phyloP scores from a whole-genome alignment of 2,113 vertebrate species.

The Casuarius casuarius region DNA sequence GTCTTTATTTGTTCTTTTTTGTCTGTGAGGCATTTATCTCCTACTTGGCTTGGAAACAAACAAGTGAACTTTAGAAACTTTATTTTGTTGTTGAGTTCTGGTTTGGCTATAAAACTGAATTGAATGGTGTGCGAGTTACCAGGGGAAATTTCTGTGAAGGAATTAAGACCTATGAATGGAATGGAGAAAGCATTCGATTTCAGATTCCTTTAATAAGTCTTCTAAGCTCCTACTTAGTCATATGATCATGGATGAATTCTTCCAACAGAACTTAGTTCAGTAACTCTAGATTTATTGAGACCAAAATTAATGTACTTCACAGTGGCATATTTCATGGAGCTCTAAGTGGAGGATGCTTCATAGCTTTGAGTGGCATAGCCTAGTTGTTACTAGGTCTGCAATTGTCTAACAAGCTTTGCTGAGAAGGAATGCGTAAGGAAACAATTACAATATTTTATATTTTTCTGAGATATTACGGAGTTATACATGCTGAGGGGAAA shows the following conservation, averaged over 20 bases:
- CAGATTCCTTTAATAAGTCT: not conserved
- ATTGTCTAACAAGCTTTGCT: not conserved
- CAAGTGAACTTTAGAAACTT: not conserved
- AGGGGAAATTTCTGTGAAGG: not conserved
- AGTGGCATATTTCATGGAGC: not conserved
- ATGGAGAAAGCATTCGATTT: conserved; percentile 5
- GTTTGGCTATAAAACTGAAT: not conserved
- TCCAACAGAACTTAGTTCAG: not conserved
- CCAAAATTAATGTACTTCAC: not conserved
- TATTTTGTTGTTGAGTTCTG: conserved; percentile 2
- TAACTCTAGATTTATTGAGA: not conserved
- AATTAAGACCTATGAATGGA: not conserved
- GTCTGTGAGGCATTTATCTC: conserved; percentile 1
- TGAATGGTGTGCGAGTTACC: not conserved
- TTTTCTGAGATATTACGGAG: not conserved
- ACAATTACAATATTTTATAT: not conserved
- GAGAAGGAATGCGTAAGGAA: not conserved
- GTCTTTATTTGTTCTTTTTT: not conserved
- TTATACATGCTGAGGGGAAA: not conserved
- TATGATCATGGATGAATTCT: not conserved
- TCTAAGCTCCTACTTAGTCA: not conserved
- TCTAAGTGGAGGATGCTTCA: not conserved
- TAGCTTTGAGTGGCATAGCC: not conserved
- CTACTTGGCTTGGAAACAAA: conserved; percentile 36
- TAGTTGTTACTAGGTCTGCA: not conserved